Base-by-base conservation (phyloP, 2,888 invertebrate species). In the Myopa tessellatipennis region DNA sequence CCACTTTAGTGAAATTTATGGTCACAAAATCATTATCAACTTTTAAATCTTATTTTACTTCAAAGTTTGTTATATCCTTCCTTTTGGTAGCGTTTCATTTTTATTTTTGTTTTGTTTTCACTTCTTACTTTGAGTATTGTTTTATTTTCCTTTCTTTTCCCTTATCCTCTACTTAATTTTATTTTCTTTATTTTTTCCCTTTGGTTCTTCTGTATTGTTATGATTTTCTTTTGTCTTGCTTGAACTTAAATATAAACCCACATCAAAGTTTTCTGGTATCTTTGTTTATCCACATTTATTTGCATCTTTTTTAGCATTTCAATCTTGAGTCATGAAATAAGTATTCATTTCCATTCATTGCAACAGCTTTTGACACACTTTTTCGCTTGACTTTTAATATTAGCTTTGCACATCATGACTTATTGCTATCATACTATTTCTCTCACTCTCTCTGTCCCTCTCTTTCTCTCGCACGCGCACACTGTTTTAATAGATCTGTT, bases 331-430 rank as follows among this genome's bases (percentile, higher is more conserved):
- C 61, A 14, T 69, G 18, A 40, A 55, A 70, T 26, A 70, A 70
- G 34, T 55, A 50, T 74, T 40, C 40, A 10, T 34, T 58, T 45
- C 10, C 16, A 58, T 68, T 75, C 60, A 60, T 69, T 69, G 16
- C 55, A 18, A 50, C 45, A 45, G 45, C 58, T 75, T 58, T 75
- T 75, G 60, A 69, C 68, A 60, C 8, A 75, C 58, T 52, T 75
- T 68, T 60, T 38, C 68, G 14, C 36, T 75, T 68, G 75, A 75
- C 60, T 69, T 69, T 75, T 75, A 58, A 75, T 75, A 75, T 75
- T 75, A 75, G 68, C 75, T 38, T 8, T 40, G 10, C 65, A 38
- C 36, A 67, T 36, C 36, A 36, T 16, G 16, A 14, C 14, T 16
- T 38, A 67, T 67, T 67, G 40, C 67, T 67, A 67, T 67, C 38